Evolutionary conservation across 2,797 vertebrate species (phyloP), one percentile per base, ranked within the genome.

Genomic region (Falco cherrug): DNA sequence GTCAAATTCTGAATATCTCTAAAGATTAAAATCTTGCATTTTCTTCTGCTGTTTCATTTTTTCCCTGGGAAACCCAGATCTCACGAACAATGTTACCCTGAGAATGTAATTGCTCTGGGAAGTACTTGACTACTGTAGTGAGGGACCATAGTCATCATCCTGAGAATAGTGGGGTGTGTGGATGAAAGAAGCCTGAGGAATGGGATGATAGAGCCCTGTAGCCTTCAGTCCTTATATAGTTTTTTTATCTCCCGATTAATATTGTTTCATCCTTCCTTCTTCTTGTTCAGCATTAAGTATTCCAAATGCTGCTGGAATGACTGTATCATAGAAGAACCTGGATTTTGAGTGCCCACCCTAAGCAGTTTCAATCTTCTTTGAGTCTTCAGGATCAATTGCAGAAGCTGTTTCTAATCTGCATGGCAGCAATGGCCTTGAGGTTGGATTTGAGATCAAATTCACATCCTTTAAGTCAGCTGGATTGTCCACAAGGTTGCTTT

Each of bases 401-500:
- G n/a, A 78, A 78, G 21, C 16, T 51, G 9, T 39, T 14, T 71
- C 17, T 50, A 29, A 5, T 56, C 11, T 53, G 4, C 12, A 8
- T 0, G 17, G 26, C 28, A 74, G 7, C 17, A 80, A 33, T 3
- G 29, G 18, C 22, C 26, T 70, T 14, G 53, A 75, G 53, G 21
- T 21, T 60, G 31, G 18, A n/a, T 87, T 39, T 68, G 54, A 87
- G 41, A 51, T 45, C 16, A 89, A 33, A 76, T 61, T 61, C 2
- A 0, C 50, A 51, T 22, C 16, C 4, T 13, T 4, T 19, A 9
- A 20, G 2, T 56, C 61, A 41, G 4, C 25, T 71, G 37, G 8
- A 16, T 10, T 13, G 5, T 24, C 54, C 54, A 79, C 7, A 71
- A 25, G 0, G 8, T 16, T 70, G 8, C 61, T 85, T 84, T 61